Evolutionary conservation across 1,140 invertebrate genomes (phyloP), one percentile per base, ranked within the genome.

Genomic region (Harlomillsia oculata): DNA sequence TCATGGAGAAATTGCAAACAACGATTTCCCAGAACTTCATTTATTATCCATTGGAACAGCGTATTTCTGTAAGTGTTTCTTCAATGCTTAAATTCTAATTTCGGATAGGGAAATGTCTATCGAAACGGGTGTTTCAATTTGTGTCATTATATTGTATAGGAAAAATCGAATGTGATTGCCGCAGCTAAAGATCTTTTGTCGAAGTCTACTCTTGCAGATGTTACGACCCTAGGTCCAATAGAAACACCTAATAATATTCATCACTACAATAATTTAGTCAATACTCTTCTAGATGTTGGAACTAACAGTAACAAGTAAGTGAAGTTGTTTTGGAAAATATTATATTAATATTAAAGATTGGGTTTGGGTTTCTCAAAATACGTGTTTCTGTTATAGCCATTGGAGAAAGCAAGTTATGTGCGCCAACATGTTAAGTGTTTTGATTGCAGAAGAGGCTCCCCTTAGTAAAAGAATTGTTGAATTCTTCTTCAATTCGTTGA

Each of bases 401-500:
- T 91, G 89, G 89, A 75, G 86, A 20, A 83, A 86, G 65, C 76
- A 83, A 49, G 76, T 82, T 43, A 79, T 92, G 68, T 80, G 80
- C 20, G 78, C 88, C 66, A 77, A 78, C 39, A 79, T 93, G 67
- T 73, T 94, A 5, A 75, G 76, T 9, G 71, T 80, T 36, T 74
- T 90, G 26, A 75, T 87, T 2, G 80, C 89, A 62, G 74, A 81
- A 5, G 82, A 91, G 68, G 75, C 82, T 5, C 70, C 71, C 5
- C 81, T 82, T 67, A 78, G 83, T 1, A 59, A 76, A 0, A 67
- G 73, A 21, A 76, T 82, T 1, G 80, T 90, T 5, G 71, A 76
- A n/a, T 77, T 83, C 30, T 82, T 86, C 61, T 72, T 83, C 1
- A 72, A 77, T 21, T 75, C 80, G 23, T 72, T 91, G 0, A 74